Evolutionary conservation across 2,113 vertebrate species (phyloP).

Genomic region (Siniperca chuatsi): DNA sequence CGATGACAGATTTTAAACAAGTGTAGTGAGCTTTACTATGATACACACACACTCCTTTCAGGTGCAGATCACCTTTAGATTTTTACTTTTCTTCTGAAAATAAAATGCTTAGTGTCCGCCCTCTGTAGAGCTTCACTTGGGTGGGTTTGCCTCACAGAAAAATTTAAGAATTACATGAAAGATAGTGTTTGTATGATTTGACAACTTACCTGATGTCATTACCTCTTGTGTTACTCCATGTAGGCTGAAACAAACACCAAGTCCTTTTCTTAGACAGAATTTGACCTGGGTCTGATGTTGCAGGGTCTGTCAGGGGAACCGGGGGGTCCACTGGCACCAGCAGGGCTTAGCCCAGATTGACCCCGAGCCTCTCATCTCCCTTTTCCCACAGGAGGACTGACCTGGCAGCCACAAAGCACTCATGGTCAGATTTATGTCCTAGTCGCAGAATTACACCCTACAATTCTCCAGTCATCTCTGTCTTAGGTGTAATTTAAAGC

Average conservation of each 20-base stretch:
- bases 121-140: background rate
- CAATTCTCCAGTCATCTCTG: conserved; percentile 18
- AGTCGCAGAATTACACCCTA: conserved; percentile 33
- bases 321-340: conserved; percentile 75
- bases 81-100: background rate
- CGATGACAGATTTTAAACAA: too few species aligned
- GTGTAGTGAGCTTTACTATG: too few species aligned
- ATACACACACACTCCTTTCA: too few species aligned
- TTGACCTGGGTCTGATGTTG: conserved; percentile 56
- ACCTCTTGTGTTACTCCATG: background rate
- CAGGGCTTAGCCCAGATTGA: conserved; percentile 80
- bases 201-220: conserved; percentile 8
- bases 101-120: background rate
- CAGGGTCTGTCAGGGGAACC: conserved; percentile 43
- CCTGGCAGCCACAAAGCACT: conserved; percentile 67
- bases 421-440: conserved; percentile 73
- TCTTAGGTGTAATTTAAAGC: conserved; percentile 23
- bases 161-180: background rate
- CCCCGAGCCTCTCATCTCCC: conserved; percentile 72
- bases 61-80: background rate
- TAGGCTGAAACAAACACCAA: background rate
- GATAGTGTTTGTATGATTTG: background rate
- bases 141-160: background rate
- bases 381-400: conserved; percentile 76
- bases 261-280: conserved; percentile 6